phyloP scores from a whole-genome alignment of 2,797 vertebrate species.

The Amniataba percoides region DNA sequence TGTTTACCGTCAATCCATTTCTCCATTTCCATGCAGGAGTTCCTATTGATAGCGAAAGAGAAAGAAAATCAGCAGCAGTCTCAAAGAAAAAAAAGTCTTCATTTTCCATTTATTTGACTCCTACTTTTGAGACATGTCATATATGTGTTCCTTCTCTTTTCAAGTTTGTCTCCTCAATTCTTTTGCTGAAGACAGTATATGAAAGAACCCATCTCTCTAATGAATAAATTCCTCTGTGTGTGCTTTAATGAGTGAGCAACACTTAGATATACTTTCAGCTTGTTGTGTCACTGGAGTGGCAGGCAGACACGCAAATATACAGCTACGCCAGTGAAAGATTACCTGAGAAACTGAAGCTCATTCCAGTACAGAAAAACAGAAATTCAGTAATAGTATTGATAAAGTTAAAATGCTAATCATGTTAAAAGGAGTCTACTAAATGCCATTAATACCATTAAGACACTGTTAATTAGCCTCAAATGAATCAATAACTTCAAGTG shows the following conservation, averaged over 20 bases:
- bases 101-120: slow-evolving; percentile 74
- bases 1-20: slow-evolving; percentile 67
- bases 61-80: slow-evolving; percentile 66
- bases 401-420: slow-evolving; percentile 15
- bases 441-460: slow-evolving; percentile 28
- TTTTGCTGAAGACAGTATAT: slow-evolving; percentile 66
- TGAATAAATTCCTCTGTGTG: slow-evolving; percentile 49
- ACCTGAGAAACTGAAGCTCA: slow-evolving; percentile 25
- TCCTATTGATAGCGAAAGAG: slow-evolving; percentile 57
- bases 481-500: slow-evolving; percentile 24
- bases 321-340: slow-evolving; percentile 21
- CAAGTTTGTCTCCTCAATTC: slow-evolving; percentile 58
- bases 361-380: slow-evolving; percentile 25
- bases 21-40: slow-evolving; percentile 62
- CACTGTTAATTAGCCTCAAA: slow-evolving; percentile 17
- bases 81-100: slow-evolving; percentile 72
- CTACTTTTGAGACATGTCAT: slow-evolving; percentile 67
- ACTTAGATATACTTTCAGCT: slow-evolving; percentile 54
- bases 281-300: slow-evolving; percentile 57
- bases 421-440: slow-evolving; percentile 35
- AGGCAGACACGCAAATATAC: slow-evolving; percentile 48
- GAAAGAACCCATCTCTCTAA: slow-evolving; percentile 61
- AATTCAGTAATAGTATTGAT: slow-evolving; percentile 8
- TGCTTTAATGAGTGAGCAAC: slow-evolving; percentile 71
- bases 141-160: slow-evolving; percentile 54